Base-by-base conservation (phyloP, 2,113 vertebrate genomes). In the Centropus bengalensis region DNA sequence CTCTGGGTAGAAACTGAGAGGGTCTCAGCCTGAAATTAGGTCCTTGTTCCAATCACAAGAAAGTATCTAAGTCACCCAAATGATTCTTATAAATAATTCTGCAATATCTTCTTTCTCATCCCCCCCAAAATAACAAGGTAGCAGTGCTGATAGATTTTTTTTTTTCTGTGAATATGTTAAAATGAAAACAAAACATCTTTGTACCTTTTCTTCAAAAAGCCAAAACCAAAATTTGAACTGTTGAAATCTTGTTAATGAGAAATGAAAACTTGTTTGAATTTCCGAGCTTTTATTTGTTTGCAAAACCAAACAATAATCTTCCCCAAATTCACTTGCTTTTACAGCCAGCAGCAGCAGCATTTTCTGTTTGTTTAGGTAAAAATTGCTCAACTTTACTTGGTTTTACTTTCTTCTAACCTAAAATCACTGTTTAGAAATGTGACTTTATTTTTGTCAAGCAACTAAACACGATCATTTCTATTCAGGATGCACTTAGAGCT, bases 401-500 rank as follows among this genome's bases (percentile, higher is more conserved):
- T 66, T 74, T n/a, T 51, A 12, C 28, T 82, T 83, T 58, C 54
- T 70, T 87, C 71, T 83, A 62, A 74, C 0, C 1, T 33, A 64
- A 14, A 93, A 47, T 59, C 81, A 30, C 24, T 36, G 7, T 51
- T 88, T 91, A 60, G n/a, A 86, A 88, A 88, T 49, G 68, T 80
- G 75, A n/a, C 8, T 83, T 58, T 47, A 19, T 33, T 94, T 85
- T 78, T 85, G 66, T 89, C 21, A 36, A 87, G 84, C 28, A 78
- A 83, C 42, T 62, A n/a, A 64, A 95, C 91, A 63, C 60, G 70
- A 79, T 75, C 2, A 1, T 93, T 76, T 97, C 90, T 85, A 14
- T 80, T 95, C 62, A 45, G 30, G 82, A 12, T 71, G 70, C 66
- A 71, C 91, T 86, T 95, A 78, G 64, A 89, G 60, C 58, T 77